Conservation (phyloP, 2,113 vertebrate species). For the Sorex fumeus region DNA sequence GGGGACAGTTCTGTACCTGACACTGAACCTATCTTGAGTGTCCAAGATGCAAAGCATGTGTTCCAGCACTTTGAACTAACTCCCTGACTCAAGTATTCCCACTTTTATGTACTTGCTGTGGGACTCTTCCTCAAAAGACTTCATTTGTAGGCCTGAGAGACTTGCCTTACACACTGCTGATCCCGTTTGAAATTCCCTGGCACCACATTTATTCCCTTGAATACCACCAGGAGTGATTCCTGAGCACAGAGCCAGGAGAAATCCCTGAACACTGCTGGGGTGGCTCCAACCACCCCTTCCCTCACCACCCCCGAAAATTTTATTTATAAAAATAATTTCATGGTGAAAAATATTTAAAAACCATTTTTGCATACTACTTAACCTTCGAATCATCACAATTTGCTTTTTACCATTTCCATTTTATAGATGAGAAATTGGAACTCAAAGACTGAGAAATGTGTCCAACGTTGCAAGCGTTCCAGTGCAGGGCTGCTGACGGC, state of each 20-base stretch:
- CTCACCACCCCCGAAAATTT: no score
- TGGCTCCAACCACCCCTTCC: no score
- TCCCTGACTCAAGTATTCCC: background rate
- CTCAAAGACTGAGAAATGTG: constrained; percentile 3
- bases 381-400: constrained; percentile 11
- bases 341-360: constrained; percentile 50
- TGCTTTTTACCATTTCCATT: constrained; percentile 44
- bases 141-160: background rate
- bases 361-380: background rate
- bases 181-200: no score
- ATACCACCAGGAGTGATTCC: no score
- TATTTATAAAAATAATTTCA: background rate
- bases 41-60: no score
- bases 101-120: constrained; percentile 28
- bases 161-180: no score
- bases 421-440: constrained; percentile 48
- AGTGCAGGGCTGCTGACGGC: background rate
- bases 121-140: background rate
- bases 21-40: no score
- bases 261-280: no score
- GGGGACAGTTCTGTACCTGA: no score
- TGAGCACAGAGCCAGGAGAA: no score
- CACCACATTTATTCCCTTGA: no score
- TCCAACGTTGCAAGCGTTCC: background rate
- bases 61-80: no score